These are phyloP conservation scores for Corydoras sp. DNA, from an alignment of 2,113 vertebrate genomes.

Conservation along the genomic window DNA sequence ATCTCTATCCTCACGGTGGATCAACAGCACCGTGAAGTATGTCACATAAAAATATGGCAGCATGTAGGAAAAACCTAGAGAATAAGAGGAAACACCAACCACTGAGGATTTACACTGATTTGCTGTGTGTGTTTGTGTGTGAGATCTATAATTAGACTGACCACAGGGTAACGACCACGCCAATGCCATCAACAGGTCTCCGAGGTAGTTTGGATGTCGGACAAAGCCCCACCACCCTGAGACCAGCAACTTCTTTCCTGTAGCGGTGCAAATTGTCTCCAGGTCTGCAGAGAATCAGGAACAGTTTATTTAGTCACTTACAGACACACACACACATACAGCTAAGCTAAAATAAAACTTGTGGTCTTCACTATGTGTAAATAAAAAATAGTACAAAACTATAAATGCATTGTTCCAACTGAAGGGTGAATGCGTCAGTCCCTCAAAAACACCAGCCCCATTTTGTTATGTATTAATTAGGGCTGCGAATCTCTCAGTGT, in stretches of 20 bases:
- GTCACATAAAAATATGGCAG: conserved; percentile 83
- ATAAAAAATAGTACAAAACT: no score
- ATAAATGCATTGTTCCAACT: no score
- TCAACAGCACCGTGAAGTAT: conserved; percentile 75
- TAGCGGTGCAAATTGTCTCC: conserved; percentile 80
- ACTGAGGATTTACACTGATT: not conserved
- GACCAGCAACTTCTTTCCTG: conserved; percentile 77
- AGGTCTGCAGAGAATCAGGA: conserved; percentile 58
- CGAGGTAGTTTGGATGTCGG: conserved; percentile 85
- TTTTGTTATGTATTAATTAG: no score
- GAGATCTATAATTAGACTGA: conserved; percentile 54
- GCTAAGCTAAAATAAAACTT: no score
- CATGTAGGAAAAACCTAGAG: conserved; percentile 70
- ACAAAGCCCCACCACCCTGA: conserved; percentile 90
- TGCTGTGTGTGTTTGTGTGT: conserved; percentile 2
- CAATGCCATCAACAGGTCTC: conserved; percentile 85
- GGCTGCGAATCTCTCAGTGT: no score
- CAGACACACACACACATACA: no score
- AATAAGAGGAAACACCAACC: not conserved
- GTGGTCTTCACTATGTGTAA: no score
- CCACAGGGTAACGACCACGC: conserved; percentile 87
- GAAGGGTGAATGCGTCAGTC: no score
- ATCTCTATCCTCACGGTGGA: conserved; percentile 80
- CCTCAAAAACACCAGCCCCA: no score
- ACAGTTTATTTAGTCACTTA: no score